Conservation (phyloP, 2,797 vertebrate species). For the Enteromius radiatus region DNA sequence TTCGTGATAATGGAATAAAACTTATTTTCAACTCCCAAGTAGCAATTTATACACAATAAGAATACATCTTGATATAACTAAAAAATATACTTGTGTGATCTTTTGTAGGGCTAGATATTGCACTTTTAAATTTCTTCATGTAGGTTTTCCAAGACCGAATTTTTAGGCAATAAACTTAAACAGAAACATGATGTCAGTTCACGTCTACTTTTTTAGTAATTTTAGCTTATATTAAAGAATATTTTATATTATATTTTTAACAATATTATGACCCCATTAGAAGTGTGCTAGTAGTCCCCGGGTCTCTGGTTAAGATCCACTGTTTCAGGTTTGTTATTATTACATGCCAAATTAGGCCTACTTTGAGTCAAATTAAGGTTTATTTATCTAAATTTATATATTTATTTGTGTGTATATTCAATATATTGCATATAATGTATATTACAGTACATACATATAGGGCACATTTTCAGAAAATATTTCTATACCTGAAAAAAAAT, state of each 20-base stretch:
- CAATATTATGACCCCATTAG: not conserved
- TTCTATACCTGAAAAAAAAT: not conserved
- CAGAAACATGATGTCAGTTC: not conserved
- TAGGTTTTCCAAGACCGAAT: not conserved
- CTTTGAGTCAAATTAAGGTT: not conserved
- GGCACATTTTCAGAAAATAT: not conserved
- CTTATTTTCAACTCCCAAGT: not conserved
- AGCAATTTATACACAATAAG: too few relatives aligned
- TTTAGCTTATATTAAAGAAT: not conserved
- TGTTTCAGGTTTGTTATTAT: not conserved
- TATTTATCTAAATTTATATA: not conserved
- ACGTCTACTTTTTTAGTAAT: not conserved
- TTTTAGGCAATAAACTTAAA: not conserved
- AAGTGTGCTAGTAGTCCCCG: not conserved
- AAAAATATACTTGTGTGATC: not conserved
- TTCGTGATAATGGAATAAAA: not conserved
- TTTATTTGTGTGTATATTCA: not conserved
- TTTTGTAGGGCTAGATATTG: not conserved
- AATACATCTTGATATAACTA: not conserved
- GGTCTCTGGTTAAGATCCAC: not conserved
- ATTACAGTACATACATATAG: too few relatives aligned
- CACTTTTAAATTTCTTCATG: not conserved
- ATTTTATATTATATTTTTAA: not conserved
- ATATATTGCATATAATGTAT: too few relatives aligned
- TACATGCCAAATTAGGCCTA: not conserved